A percentile compares a stretch with the other conserved stretches of the same genome.
These are phyloP conservation scores for Phocides pigmalion DNA, from an alignment of 1,140 invertebrate genomes.

Conservation along the genomic window DNA sequence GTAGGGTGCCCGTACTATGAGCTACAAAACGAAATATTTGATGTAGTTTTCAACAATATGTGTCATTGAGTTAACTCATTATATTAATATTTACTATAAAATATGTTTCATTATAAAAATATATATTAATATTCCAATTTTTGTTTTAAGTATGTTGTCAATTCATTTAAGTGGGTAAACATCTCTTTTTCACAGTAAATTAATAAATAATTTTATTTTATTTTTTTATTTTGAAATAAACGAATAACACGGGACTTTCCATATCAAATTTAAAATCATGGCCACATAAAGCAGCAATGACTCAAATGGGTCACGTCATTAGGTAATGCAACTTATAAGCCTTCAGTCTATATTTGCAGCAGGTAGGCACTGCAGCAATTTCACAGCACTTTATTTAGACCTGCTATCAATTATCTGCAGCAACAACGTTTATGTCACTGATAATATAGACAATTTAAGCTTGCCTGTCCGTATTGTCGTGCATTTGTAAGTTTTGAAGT, in stretches of 20 bases:
- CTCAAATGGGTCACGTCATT: constrained; percentile 36
- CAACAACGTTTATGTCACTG: constrained; percentile 1
- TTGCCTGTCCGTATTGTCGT: constrained; percentile 10
- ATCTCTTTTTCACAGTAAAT: too few relatives aligned
- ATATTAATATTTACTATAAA: too few relatives aligned
- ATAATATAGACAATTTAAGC: constrained; percentile 20
- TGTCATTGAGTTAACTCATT: too few relatives aligned
- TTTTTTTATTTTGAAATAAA: too few relatives aligned
- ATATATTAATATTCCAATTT: too few relatives aligned
- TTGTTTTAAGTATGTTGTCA: too few relatives aligned
- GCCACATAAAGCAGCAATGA: constrained; percentile 21
- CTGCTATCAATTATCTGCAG: constrained; percentile 21
- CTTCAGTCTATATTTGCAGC: constrained; percentile 19
- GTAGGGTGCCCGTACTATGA: too few relatives aligned
- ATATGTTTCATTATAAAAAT: too few relatives aligned
- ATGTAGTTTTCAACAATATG: too few relatives aligned
- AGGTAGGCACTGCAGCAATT: constrained; percentile 8
- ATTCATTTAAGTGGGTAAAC: too few relatives aligned
- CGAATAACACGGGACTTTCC: background rate
- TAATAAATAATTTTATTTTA: too few relatives aligned
- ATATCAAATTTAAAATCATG: constrained; percentile 5
- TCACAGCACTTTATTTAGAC: constrained; percentile 29
- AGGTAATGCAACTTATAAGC: constrained; percentile 23
- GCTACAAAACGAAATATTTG: too few relatives aligned
- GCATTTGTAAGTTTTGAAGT: constrained; percentile 6